Base-by-base conservation (phyloP, 2,797 vertebrate genomes). In the Thamnophis elegans region DNA sequence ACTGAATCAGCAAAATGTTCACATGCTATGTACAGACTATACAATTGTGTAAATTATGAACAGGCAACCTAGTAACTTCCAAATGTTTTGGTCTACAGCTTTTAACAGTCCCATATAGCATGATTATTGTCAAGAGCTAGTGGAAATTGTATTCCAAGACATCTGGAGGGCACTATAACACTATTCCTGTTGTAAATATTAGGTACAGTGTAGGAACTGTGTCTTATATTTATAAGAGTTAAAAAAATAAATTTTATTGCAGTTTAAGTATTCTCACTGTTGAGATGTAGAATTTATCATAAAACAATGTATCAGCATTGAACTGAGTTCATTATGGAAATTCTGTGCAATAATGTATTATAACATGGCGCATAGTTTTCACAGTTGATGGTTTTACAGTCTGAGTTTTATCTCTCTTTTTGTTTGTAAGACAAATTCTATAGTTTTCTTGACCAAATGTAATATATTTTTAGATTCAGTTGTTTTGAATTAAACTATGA, bases 281-380 rank as follows among this genome's bases (percentile, higher is more conserved):
- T 95, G 90, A 94, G 92, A 87, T 88, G 55, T 94, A 4, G 3
- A 22, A 6, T 96, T 89, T 73, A 87, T 91, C 94, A 9, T 95
- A 90, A 94, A 94, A 90, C 94, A 93, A 92, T 94, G n/a, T 95
- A 92, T 87, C 53, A 60, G 90, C 68, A 91, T 16, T 94, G 3
- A 3, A 86, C 95, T 96, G 91, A 92, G 89, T 95, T 96, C 90
- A 91, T 87, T 93, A 93, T 87, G 93, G 92, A 90, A 92, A 93
- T 58, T 59, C 96, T 96, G 94, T 95, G 65, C 94, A 95, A 82
- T 0, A 0, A 85, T 93, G 58, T 87, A 92, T 96, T 91, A 92
- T 96, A 96, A 92, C 97, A 94, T 93, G 94, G 94, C 47, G 6
- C 93, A 73, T 95, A 42, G 94, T 56, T 3, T 93, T 73, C 95